Evolutionary conservation across 2,888 invertebrate genomes (phyloP).

Genomic region (Acleris literana): DNA sequence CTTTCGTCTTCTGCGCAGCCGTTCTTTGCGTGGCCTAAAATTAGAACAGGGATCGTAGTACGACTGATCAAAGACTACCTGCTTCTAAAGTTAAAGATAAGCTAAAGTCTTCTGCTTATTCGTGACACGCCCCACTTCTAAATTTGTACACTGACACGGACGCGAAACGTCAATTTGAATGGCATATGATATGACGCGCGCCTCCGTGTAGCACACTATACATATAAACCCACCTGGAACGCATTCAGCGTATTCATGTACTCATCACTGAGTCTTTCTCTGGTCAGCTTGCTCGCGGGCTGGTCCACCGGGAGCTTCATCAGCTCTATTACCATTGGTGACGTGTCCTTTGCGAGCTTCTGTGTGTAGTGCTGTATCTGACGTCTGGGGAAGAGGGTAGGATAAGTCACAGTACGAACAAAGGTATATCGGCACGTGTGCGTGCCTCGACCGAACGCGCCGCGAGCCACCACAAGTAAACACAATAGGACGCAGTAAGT

Average conservation of each 20-base stretch:
- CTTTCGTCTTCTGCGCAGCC: conserved; percentile 95
- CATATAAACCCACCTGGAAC: conserved; percentile 85
- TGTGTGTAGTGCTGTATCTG: conserved; percentile 98
- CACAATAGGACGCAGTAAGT: too few relatives aligned
- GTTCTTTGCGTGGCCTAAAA: conserved; percentile 90
- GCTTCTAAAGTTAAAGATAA: too few relatives aligned
- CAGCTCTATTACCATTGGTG: conserved; percentile 92
- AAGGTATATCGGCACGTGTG: too few relatives aligned
- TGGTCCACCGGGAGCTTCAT: conserved; percentile 86
- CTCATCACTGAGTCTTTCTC: conserved; percentile 95
- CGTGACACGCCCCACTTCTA: too few relatives aligned
- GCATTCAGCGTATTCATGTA: conserved; percentile 94
- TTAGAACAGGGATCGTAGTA: conserved; percentile 14
- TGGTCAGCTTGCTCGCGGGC: conserved; percentile 91
- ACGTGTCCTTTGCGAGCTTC: conserved; percentile 96
- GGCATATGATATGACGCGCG: too few relatives aligned
- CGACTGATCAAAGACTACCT: background rate
- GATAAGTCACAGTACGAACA: too few relatives aligned
- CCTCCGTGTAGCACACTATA: too few relatives aligned
- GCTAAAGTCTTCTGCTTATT: too few relatives aligned
- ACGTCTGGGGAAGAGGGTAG: conserved; percentile 84
- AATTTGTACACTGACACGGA: too few relatives aligned
- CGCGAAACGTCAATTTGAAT: too few relatives aligned
- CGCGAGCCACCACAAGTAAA: too few relatives aligned
- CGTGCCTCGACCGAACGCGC: too few relatives aligned